Conservation (phyloP, 2,888 invertebrate genomes). For the Acrocera orbiculus region DNA sequence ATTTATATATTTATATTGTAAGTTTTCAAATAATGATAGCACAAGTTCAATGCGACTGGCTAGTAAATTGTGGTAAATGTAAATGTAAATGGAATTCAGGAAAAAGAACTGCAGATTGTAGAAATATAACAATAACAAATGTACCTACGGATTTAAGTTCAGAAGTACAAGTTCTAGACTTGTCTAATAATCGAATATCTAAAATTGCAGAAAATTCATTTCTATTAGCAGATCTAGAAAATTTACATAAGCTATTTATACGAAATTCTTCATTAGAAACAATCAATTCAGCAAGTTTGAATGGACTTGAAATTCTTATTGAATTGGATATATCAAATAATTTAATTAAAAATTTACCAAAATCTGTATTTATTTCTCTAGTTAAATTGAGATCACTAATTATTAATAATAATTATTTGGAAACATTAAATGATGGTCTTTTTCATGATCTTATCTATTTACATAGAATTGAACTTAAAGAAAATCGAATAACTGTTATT, state of each 20-base stretch:
- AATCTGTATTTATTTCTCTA: constrained; percentile 52
- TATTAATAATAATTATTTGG: constrained; percentile 55
- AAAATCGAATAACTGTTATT: constrained; percentile 52
- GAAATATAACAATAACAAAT: constrained; percentile 40
- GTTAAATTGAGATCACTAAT: constrained; percentile 51
- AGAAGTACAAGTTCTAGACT: constrained; percentile 51
- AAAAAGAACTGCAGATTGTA: constrained; percentile 67
- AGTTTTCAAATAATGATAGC: constrained; percentile 10
- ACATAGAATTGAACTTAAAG: constrained; percentile 56
- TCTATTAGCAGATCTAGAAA: constrained; percentile 46
- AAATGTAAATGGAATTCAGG: constrained; percentile 73
- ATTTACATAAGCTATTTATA: constrained; percentile 62
- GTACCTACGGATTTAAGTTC: constrained; percentile 56
- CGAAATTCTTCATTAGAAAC: constrained; percentile 51
- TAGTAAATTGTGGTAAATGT: constrained; percentile 36
- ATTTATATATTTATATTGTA: too few species aligned
- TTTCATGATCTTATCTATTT: constrained; percentile 57
- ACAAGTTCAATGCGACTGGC: constrained; percentile 21
- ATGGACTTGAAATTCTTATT: constrained; percentile 55
- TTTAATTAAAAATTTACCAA: constrained; percentile 41
- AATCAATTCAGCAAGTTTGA: constrained; percentile 54
- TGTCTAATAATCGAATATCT: constrained; percentile 48
- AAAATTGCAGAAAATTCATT: constrained; percentile 50
- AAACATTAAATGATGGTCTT: constrained; percentile 49
- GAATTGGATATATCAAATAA: constrained; percentile 68